phyloP scores from a whole-genome alignment of 2,797 vertebrate genomes.

The Sparidentex hasta region DNA sequence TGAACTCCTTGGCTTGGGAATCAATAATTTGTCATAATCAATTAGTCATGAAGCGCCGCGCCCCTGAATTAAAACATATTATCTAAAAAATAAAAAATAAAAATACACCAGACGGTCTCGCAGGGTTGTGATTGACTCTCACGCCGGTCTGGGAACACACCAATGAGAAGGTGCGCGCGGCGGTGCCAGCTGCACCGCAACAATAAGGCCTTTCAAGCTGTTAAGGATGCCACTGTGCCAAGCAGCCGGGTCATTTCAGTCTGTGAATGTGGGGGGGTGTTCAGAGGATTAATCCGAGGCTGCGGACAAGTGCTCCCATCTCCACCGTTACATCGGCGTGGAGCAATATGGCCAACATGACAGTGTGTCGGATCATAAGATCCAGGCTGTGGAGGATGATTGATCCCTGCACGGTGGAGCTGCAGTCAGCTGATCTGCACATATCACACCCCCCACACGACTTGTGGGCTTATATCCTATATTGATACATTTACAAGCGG shows the following conservation, averaged over 20 bases:
- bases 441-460: not conserved
- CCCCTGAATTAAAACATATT: conserved; percentile 52
- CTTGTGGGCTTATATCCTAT: not conserved
- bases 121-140: conserved; percentile 47
- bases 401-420: conserved; percentile 39
- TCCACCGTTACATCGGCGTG: not conserved
- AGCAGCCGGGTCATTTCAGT: conserved; percentile 53
- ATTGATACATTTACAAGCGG: not conserved
- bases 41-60: conserved; percentile 72
- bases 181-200: conserved; percentile 78
- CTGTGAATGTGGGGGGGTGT: conserved; percentile 35
- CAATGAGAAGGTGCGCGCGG: conserved; percentile 58
- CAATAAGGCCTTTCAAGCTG: conserved; percentile 80
- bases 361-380: not conserved
- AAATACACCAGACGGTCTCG: conserved; percentile 13
- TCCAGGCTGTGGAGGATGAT: conserved; percentile 1
- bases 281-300: conserved; percentile 60
- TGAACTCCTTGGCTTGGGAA: conserved; percentile 14
- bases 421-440: conserved; percentile 58
- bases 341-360: not conserved
- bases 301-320: conserved; percentile 32
- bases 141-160: conserved; percentile 43
- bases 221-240: conserved; percentile 66
- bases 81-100: too few species aligned
- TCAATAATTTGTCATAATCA: conserved; percentile 51